Evolutionary conservation across 2,888 invertebrate genomes (phyloP).

Genomic region (Oligia fasciuncula): DNA sequence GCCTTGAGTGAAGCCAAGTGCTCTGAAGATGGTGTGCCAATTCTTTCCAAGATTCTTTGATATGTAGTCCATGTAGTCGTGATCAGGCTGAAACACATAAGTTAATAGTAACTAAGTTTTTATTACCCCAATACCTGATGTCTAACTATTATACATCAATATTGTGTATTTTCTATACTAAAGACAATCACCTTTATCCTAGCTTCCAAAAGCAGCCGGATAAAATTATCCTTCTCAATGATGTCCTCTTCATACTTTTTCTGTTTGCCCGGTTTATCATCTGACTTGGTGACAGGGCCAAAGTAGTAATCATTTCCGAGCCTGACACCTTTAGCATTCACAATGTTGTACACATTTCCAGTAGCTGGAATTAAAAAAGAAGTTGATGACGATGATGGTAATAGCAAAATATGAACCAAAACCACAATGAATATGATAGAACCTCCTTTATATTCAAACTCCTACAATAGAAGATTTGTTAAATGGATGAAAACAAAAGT

Average conservation of each 20-base stretch:
- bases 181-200: conserved; percentile 75
- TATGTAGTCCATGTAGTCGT: conserved; percentile 89
- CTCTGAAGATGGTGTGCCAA: conserved; percentile 90
- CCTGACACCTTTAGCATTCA: conserved; percentile 84
- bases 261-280: conserved; percentile 57
- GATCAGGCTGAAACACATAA: conserved; percentile 80
- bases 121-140: neutral
- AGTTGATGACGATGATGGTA: neutral
- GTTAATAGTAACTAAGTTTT: neutral
- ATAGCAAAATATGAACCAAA: neutral
- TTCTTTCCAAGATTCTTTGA: conserved; percentile 90
- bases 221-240: conserved; percentile 80
- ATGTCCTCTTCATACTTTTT: conserved; percentile 71
- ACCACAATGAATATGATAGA: neutral
- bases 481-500: neutral
- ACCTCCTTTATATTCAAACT: neutral
- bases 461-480: neutral
- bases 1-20: conserved; percentile 90
- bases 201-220: conserved; percentile 81
- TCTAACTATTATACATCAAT: neutral
- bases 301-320: conserved; percentile 86
- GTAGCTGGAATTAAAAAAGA: conserved; percentile 76
- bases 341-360: conserved; percentile 88
- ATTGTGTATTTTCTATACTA: neutral
- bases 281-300: conserved; percentile 70